A percentile compares a stretch with the other conserved stretches of the same genome.
Evolutionary conservation across 1,140 invertebrate species (phyloP).

Genomic region (Anoplolepis gracilipes): DNA sequence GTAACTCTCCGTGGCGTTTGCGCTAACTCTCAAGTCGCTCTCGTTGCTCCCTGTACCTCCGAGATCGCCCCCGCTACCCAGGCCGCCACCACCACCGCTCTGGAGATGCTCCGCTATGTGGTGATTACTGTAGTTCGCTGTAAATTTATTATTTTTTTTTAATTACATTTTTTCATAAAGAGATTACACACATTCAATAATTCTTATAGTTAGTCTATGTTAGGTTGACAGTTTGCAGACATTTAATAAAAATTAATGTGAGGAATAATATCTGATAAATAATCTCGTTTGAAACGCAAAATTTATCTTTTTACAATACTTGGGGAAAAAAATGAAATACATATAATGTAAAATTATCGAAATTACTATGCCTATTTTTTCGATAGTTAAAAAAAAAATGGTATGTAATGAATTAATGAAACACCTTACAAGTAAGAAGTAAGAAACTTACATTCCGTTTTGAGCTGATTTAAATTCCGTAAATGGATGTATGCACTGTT

Average conservation of each 20-base stretch:
- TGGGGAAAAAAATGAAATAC: no score
- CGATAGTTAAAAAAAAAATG: no score
- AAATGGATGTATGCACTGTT: conserved; percentile 83
- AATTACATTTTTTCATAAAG: not conserved
- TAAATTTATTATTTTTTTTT: conserved; percentile 31
- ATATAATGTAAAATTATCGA: no score
- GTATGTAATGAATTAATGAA: no score
- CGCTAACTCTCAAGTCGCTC: conserved; percentile 80
- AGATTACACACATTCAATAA: no score
- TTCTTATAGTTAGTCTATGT: no score
- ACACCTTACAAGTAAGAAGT: not conserved
- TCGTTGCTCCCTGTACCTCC: conserved; percentile 78
- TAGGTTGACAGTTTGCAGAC: no score
- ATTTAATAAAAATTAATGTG: no score
- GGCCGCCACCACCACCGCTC: conserved; percentile 80
- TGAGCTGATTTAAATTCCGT: conserved; percentile 84
- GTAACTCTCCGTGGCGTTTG: conserved; percentile 80
- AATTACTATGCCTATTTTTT: no score
- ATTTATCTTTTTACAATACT: no score
- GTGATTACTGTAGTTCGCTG: conserved; percentile 86
- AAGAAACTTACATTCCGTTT: conserved; percentile 82
- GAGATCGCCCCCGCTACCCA: conserved; percentile 72
- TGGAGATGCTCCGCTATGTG: conserved; percentile 84
- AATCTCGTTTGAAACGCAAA: no score
- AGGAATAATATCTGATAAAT: no score